Conservation (phyloP, 2,113 vertebrate species). For the Phasianus colchicus region DNA sequence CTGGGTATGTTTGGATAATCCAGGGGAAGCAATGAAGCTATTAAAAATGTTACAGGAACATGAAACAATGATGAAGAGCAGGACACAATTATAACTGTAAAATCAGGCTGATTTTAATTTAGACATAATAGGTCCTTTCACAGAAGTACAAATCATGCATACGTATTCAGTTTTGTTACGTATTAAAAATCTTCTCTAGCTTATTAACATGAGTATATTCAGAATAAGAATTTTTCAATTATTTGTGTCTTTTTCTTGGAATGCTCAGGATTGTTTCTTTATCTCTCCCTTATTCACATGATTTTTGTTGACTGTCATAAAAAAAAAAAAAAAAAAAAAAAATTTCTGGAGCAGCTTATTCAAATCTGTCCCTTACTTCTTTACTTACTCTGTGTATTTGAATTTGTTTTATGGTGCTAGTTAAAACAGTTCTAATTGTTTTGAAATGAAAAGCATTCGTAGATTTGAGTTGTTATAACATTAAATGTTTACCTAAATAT, state of each 20-base stretch:
- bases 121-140: background rate
- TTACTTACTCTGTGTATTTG: background rate
- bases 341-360: background rate
- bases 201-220: background rate
- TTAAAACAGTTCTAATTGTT: background rate
- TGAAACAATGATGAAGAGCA: background rate
- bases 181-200: background rate
- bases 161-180: background rate
- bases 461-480: background rate
- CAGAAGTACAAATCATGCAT: background rate
- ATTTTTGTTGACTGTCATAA: background rate
- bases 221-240: background rate
- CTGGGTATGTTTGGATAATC: background rate
- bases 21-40: slow-evolving; percentile 3
- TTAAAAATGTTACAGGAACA: background rate
- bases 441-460: background rate
- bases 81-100: background rate
- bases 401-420: background rate
- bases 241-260: background rate
- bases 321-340: background rate
- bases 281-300: background rate
- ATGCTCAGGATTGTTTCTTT: background rate
- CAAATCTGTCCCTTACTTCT: background rate
- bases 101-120: slow-evolving; percentile 12
- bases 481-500: background rate